Base-by-base conservation (phyloP, 2,888 invertebrate species). In the Lasioglossum oenotherae region DNA sequence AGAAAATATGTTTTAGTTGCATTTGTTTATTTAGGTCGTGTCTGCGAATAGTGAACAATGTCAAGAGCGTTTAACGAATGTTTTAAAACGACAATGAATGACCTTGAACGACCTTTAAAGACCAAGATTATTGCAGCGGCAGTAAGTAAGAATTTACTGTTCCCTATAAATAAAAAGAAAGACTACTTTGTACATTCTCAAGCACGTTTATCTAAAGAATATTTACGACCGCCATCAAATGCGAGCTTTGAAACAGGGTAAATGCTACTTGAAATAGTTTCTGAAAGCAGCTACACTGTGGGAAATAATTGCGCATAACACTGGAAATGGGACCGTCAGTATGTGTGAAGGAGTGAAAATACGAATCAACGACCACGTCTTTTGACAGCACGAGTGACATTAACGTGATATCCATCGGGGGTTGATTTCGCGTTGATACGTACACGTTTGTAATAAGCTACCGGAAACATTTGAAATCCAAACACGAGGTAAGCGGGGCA, bases 381-480 rank as follows among this genome's bases (percentile, higher is more conserved):
- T 6, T 31, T 31, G 60, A 64, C 31, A 16, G 27, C 6, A 31
- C 16, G 60, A 64, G 60, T 16, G 6, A 6, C 16, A 16, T 31
- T 64, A 64, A 64, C 27, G 60, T 4, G 41, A 71, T 71, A 38
- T 41, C 12, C 71, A 4, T 12, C 2, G 71, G 19, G 38, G 4
- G 41, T 71, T 41, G 23, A 23, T 67, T 35, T 31, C 67, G 19
- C 67, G 19, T 35, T 67, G 67, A 67, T 35, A 67, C 67, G 19
- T 19, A 16, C 8, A 35, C 35, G 19, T 67, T 35, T 31, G 67
- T 35, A 67, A 67, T 67, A 67, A 67, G 35, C 67, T 67, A 35
- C 19, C 67, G 67, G 67, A 67, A 67, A 38, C 74, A 67, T 57
- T 73, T 31, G 67, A 73, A 82, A 10, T 57, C 16, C 23, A 67